phyloP scores from a whole-genome alignment of 2,113 vertebrate species.

The Cacatua alba region DNA sequence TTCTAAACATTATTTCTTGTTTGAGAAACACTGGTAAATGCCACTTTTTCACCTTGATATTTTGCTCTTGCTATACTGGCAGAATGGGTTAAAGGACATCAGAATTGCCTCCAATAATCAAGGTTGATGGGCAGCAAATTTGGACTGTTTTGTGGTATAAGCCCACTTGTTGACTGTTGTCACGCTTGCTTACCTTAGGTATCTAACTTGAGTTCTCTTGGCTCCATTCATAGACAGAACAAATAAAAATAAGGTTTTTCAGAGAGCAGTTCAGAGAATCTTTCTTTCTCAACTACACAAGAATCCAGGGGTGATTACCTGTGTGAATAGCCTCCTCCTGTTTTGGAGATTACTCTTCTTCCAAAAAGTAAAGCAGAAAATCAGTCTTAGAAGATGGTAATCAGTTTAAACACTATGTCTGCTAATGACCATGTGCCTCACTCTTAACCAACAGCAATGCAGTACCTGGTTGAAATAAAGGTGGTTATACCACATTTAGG shows the following conservation, averaged over 20 bases:
- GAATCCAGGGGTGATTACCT: neutral
- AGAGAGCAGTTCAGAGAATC: neutral
- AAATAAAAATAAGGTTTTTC: neutral
- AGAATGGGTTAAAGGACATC: neutral
- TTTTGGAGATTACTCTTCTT: neutral
- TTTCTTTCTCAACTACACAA: neutral
- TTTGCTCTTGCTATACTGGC: neutral
- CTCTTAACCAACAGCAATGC: neutral
- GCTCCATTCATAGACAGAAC: neutral
- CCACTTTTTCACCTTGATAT: neutral
- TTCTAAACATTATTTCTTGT: neutral
- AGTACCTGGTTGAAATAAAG: neutral
- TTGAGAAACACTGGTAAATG: neutral
- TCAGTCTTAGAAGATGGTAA: neutral
- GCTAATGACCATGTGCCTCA: neutral
- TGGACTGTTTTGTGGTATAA: neutral
- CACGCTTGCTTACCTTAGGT: neutral
- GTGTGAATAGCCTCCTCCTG: neutral
- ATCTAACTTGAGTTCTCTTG: neutral
- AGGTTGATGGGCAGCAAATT: neutral
- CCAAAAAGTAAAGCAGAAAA: neutral
- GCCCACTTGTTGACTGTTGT: neutral
- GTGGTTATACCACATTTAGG: neutral
- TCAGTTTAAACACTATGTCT: neutral
- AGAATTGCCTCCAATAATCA: neutral